Base-by-base conservation (phyloP, 30 jellyfish, hydroid and myxozoan genomes). In the Aurelia sp. region DNA sequence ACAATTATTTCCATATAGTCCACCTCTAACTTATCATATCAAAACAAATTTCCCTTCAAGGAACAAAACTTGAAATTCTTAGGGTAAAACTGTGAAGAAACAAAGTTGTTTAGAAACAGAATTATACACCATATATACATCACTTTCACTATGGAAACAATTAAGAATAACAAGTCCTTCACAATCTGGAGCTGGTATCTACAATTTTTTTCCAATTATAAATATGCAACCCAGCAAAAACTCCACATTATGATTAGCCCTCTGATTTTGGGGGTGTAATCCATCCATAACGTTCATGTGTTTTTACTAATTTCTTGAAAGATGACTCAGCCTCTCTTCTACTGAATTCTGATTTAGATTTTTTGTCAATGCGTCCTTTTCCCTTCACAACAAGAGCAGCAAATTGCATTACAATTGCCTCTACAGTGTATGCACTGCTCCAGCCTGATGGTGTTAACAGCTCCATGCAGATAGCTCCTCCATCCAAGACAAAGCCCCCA, bases 381-480 rank as follows among this genome's bases (percentile, higher is more conserved):
- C 98, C 98, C 65, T 91, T 86, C 61, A 85, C 94, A 33, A 91
- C 89, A 12, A 76, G 89, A 19, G 98, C 95, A 16, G 96, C 87
- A 57, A 91, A 91, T 70, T 91, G 98, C 90, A 85, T 77, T 61
- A 91, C 74, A 8, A 91, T 86, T 18, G 98, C 98, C 57, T 91
- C 98, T 4, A 91, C 96, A 7, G 95, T 62, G 64, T 91, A 91
- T 20, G 95, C 98, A 63, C 98, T 85, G 40, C 96, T 91, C 98
- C 98, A 91, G 22, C 98, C 98, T 19, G 82, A 77, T 1, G 91
- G 90, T 4, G 98, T 91, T 5, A 91, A 90, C 51, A 91, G 86
- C 84, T 91, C 98, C 98, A 91, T 91, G 85, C 98, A 91, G 33
- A 91, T 91, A n/a, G 98, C 98, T 4, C 98, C 98, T 22, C 98